phyloP scores from a whole-genome alignment of 2,113 vertebrate genomes.

The Brachypodius melanocephalos region DNA sequence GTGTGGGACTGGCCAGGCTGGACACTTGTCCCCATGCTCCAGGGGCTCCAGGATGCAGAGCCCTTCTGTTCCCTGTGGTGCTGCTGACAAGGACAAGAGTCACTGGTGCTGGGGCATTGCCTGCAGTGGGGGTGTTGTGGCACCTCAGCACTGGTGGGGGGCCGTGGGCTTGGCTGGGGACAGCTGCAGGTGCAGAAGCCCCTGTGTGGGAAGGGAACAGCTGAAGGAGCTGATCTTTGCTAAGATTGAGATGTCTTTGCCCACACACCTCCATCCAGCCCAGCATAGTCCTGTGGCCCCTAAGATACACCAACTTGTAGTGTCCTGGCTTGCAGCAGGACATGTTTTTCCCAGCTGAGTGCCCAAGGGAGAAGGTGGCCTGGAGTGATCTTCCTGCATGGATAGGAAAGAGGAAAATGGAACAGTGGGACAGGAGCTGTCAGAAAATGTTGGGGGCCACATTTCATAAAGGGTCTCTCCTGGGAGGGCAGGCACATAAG shows the following conservation, averaged over 20 bases:
- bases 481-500: background rate
- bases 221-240: background rate
- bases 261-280: background rate
- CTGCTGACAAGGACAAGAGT: background rate
- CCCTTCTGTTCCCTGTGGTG: background rate
- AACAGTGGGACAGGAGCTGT: background rate
- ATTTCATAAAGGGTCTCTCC: background rate
- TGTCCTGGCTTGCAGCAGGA: background rate
- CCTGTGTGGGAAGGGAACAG: background rate
- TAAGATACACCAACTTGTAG: background rate
- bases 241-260: background rate
- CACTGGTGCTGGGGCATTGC: background rate
- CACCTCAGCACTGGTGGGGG: background rate
- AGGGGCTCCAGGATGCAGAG: background rate
- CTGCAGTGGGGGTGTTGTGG: background rate
- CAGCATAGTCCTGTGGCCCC: background rate
- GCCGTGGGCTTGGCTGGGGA: background rate
- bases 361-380: background rate
- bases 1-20: background rate
- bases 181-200: background rate
- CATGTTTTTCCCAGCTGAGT: background rate
- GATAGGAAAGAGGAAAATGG: background rate
- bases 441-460: background rate
- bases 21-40: background rate
- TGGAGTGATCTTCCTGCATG: background rate